Evolutionary conservation across 2,113 vertebrate genomes (phyloP).

Genomic region (Chaenocephalus aceratus): DNA sequence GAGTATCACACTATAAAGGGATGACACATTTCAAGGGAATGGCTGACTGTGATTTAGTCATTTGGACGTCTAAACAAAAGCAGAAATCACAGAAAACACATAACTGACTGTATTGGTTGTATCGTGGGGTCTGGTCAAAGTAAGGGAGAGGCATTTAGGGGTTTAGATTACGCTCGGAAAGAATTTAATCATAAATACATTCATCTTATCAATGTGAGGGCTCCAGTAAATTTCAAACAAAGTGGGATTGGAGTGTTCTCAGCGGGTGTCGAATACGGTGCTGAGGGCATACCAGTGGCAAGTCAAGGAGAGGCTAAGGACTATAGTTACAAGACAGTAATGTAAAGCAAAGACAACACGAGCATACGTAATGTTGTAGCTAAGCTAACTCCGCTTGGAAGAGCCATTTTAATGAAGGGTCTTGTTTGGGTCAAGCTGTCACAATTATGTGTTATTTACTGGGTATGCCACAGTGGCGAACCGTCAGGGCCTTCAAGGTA

Average conservation of each 20-base stretch:
- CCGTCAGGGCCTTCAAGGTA: too few relatives aligned
- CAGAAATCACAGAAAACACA: constrained; percentile 39
- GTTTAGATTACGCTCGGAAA: constrained; percentile 14
- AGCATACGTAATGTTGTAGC: not conserved
- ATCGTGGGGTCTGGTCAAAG: constrained; percentile 12
- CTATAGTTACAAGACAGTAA: too few relatives aligned
- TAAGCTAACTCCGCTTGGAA: not conserved
- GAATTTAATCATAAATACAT: constrained; percentile 13
- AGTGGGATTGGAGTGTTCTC: constrained; percentile 13
- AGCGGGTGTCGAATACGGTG: not conserved
- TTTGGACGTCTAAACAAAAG: constrained; percentile 23
- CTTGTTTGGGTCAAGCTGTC: too few relatives aligned
- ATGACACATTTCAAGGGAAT: constrained; percentile 46
- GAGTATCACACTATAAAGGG: constrained; percentile 53
- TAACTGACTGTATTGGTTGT: constrained; percentile 9
- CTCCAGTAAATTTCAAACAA: constrained; percentile 40
- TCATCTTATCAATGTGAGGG: constrained; percentile 32
- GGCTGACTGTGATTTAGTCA: constrained; percentile 30
- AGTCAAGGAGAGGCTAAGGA: not conserved
- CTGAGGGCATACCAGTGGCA: not conserved
- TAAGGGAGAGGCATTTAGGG: constrained; percentile 12
- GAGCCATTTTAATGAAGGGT: too few relatives aligned
- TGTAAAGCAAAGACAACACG: not conserved
- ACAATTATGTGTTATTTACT: too few relatives aligned
- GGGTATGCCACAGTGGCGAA: too few relatives aligned